phyloP scores from a whole-genome alignment of 2,113 vertebrate genomes.

The Saimiri boliviensis region DNA sequence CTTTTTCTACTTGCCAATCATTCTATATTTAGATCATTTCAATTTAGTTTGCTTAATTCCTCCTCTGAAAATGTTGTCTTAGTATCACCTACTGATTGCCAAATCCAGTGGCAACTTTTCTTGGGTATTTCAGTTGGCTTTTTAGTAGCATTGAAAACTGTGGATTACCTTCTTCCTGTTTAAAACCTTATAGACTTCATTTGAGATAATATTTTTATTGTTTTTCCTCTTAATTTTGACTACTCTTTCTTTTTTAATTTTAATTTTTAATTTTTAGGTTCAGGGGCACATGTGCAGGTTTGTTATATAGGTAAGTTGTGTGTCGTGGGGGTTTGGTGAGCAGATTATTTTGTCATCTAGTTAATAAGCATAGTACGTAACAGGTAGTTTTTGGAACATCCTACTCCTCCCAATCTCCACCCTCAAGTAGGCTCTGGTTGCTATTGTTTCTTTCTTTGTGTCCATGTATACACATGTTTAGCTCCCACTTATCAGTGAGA shows the following conservation, averaged over 20 bases:
- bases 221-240: neutral
- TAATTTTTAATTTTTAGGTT: too few relatives aligned
- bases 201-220: neutral
- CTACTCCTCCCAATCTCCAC: too few relatives aligned
- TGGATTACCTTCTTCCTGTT: neutral
- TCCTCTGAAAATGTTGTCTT: neutral
- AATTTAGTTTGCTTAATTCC: neutral
- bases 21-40: neutral
- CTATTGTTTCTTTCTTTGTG: too few relatives aligned
- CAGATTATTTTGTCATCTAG: too few relatives aligned
- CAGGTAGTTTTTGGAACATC: too few relatives aligned
- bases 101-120: neutral
- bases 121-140: neutral
- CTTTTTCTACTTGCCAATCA: neutral
- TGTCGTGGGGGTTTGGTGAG: too few relatives aligned
- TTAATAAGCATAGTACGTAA: too few relatives aligned
- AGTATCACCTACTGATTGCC: neutral
- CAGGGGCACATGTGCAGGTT: too few relatives aligned
- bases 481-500: too few relatives aligned
- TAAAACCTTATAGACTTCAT: neutral
- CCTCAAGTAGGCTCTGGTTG: too few relatives aligned
- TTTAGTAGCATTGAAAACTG: neutral
- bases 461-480: too few relatives aligned
- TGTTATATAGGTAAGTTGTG: too few relatives aligned
- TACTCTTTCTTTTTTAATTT: neutral